A percentile compares a stretch with the other conserved stretches of the same genome.
These are phyloP conservation scores for Potorous gilbertii DNA, from an alignment of 2,797 vertebrate species.

Conservation along the genomic window DNA sequence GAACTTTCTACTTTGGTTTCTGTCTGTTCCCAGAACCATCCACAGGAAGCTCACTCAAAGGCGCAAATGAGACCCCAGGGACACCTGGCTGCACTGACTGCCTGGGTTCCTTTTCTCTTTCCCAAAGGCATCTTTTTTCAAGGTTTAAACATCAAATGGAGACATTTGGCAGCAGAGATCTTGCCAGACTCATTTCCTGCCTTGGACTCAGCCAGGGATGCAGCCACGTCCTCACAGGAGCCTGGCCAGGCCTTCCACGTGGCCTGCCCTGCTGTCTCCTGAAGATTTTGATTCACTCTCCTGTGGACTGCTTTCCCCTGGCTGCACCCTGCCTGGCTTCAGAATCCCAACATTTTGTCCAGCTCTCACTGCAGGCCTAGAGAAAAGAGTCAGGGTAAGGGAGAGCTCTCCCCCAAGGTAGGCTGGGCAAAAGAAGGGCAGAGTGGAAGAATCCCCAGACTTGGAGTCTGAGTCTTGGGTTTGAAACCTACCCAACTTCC, in stretches of 20 bases:
- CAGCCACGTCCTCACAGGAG: neutral
- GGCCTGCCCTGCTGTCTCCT: neutral
- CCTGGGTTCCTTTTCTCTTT: neutral
- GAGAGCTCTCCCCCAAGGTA: neutral
- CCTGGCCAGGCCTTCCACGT: neutral
- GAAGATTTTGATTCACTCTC: neutral
- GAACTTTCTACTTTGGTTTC: neutral
- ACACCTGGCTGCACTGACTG: neutral
- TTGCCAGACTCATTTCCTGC: neutral
- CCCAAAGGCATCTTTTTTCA: neutral
- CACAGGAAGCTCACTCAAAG: neutral
- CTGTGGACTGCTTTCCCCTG: neutral
- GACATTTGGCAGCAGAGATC: neutral
- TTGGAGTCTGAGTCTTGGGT: neutral
- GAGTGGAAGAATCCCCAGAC: neutral
- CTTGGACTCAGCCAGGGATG: neutral
- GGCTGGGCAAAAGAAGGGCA: neutral
- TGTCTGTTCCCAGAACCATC: neutral
- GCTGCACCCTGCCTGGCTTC: neutral
- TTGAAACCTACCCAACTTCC: neutral
- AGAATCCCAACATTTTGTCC: neutral
- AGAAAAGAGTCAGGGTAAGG: neutral
- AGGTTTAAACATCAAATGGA: slow-evolving; percentile 1
- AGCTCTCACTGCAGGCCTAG: neutral
- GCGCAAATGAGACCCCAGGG: neutral